Evolutionary conservation across 2,888 invertebrate genomes (phyloP).

Genomic region (Neria commutata): DNA sequence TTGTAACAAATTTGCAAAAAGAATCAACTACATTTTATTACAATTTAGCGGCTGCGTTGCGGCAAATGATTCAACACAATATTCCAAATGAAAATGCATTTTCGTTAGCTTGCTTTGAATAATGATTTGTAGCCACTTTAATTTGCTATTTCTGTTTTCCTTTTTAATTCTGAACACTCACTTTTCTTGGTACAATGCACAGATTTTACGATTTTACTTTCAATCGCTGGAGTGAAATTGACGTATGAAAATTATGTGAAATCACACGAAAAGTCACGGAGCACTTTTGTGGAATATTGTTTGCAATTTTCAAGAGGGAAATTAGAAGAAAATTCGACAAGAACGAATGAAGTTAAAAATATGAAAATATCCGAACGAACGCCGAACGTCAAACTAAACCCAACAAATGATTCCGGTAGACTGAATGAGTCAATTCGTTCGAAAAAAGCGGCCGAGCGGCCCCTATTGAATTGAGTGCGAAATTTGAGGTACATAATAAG

Average conservation of each 20-base stretch:
- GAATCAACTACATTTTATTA: neutral
- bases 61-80: neutral
- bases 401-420: slow-evolving; percentile 28
- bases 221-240: slow-evolving; percentile 1
- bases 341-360: slow-evolving; percentile 34
- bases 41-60: neutral
- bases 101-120: neutral
- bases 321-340: slow-evolving; percentile 30
- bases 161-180: neutral
- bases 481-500: too few species aligned
- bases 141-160: neutral
- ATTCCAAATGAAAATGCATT: neutral
- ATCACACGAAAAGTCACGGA: neutral
- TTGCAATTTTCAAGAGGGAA: slow-evolving; percentile 16
- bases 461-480: slow-evolving; percentile 4
- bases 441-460: neutral
- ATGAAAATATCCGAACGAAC: slow-evolving; percentile 33
- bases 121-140: neutral
- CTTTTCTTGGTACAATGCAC: too few species aligned
- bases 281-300: neutral
- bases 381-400: slow-evolving; percentile 14
- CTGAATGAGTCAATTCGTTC: slow-evolving; percentile 14
- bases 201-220: too few species aligned
- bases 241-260: slow-evolving; percentile 4
- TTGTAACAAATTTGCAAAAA: slow-evolving; percentile 19